Conservation (phyloP, 2,113 vertebrate species). For the Amia ocellicauda region DNA sequence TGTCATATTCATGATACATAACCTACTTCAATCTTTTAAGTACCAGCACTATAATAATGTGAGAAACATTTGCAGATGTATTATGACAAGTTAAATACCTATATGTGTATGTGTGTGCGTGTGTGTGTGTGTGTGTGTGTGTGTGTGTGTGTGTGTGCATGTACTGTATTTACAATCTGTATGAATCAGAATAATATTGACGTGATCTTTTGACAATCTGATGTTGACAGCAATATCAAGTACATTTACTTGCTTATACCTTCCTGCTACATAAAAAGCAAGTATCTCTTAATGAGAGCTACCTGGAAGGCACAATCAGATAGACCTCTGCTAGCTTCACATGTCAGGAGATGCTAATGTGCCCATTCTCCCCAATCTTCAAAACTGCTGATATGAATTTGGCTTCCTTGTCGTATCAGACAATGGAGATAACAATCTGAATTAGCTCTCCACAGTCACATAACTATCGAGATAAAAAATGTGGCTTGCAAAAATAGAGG, state of each 20-base stretch:
- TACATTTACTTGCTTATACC: not conserved
- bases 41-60: no score
- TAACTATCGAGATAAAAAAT: slow-evolving; percentile 56
- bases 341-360: slow-evolving; percentile 48
- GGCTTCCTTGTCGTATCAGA: slow-evolving; percentile 48
- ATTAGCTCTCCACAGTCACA: slow-evolving; percentile 58
- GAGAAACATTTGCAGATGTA: no score
- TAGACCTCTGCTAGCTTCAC: slow-evolving; percentile 8
- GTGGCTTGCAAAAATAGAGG: slow-evolving; percentile 48
- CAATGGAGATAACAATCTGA: slow-evolving; percentile 63
- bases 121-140: no score
- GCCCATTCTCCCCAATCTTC: slow-evolving; percentile 51
- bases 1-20: no score
- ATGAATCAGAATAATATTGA: no score
- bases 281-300: slow-evolving; percentile 4
- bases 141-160: no score
- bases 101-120: no score
- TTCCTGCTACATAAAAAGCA: not conserved
- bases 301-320: not conserved
- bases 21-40: no score
- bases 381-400: slow-evolving; percentile 42
- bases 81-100: no score
- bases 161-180: no score
- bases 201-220: no score
- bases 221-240: no score